Percentiles rank a stretch among this genome's conserved stretches.
Conservation (phyloP, 2,113 vertebrate genomes). For the Hypanus sabinus region DNA sequence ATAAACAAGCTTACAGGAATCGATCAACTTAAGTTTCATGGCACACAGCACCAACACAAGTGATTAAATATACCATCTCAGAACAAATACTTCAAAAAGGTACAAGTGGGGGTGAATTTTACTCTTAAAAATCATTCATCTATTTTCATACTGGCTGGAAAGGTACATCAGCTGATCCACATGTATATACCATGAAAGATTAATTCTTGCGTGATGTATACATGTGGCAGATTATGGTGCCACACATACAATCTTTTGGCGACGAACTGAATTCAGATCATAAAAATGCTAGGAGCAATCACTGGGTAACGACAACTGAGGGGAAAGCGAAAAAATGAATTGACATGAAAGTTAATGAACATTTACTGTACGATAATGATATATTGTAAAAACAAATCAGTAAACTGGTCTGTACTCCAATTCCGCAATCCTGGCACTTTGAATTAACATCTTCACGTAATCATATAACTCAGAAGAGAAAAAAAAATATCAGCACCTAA, state of each 20-base stretch:
- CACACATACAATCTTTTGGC: not conserved
- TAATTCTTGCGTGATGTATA: not conserved
- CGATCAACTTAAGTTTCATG: no score
- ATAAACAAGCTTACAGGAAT: no score
- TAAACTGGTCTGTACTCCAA: not conserved
- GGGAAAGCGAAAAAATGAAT: no score
- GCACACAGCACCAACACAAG: no score
- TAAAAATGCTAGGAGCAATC: not conserved
- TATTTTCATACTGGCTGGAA: not conserved
- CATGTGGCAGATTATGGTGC: not conserved
- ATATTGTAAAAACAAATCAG: not conserved
- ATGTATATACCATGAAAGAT: not conserved
- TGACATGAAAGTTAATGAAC: not conserved
- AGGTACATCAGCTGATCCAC: not conserved
- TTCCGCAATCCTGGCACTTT: not conserved
- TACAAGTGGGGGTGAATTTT: not conserved
- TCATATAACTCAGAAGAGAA: not conserved
- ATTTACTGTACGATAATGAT: not conserved
- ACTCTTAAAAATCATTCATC: not conserved
- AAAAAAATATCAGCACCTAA: no score
- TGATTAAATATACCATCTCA: no score
- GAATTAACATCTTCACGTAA: conserved; percentile 9
- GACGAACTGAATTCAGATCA: not conserved
- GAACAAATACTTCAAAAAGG: not conserved
- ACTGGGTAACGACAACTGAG: not conserved